Evolutionary conservation across 2,888 invertebrate genomes (phyloP).

Genomic region (Drosophila kuntzei): DNA sequence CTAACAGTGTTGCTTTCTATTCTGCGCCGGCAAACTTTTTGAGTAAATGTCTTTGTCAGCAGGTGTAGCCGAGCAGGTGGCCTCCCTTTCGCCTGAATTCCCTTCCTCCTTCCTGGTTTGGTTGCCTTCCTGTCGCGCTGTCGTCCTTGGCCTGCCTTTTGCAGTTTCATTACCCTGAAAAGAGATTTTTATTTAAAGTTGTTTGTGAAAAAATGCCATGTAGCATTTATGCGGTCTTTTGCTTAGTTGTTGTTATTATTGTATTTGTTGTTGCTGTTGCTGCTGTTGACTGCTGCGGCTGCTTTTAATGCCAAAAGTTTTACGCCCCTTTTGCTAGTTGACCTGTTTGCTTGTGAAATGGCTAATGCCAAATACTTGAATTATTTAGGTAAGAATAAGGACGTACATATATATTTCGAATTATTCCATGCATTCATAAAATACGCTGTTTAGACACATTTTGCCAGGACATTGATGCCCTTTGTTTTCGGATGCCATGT

Average conservation of each 20-base stretch:
- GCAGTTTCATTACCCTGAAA: slow-evolving; percentile 76
- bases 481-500: slow-evolving; percentile 26
- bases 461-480: slow-evolving; percentile 41
- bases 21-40: slow-evolving; percentile 76
- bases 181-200: slow-evolving; percentile 80
- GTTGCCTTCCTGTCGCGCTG: slow-evolving; percentile 33
- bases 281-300: slow-evolving; percentile 49
- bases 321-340: slow-evolving; percentile 52
- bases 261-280: slow-evolving; percentile 30
- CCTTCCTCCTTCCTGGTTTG: slow-evolving; percentile 4
- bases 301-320: slow-evolving; percentile 70
- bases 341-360: slow-evolving; percentile 30
- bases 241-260: slow-evolving; percentile 48
- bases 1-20: slow-evolving; percentile 58
- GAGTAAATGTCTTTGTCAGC: slow-evolving; percentile 81
- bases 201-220: slow-evolving; percentile 69
- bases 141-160: slow-evolving; percentile 62
- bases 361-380: slow-evolving; percentile 66
- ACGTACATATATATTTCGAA: slow-evolving; percentile 37
- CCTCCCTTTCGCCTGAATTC: not conserved
- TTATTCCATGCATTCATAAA: slow-evolving; percentile 80
- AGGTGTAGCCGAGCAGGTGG: slow-evolving; percentile 70
- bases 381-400: slow-evolving; percentile 61
- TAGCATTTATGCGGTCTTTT: slow-evolving; percentile 78
- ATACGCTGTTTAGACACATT: slow-evolving; percentile 71